Evolutionary conservation across 2,797 vertebrate genomes (phyloP).

Genomic region (Taenioides sp.): DNA sequence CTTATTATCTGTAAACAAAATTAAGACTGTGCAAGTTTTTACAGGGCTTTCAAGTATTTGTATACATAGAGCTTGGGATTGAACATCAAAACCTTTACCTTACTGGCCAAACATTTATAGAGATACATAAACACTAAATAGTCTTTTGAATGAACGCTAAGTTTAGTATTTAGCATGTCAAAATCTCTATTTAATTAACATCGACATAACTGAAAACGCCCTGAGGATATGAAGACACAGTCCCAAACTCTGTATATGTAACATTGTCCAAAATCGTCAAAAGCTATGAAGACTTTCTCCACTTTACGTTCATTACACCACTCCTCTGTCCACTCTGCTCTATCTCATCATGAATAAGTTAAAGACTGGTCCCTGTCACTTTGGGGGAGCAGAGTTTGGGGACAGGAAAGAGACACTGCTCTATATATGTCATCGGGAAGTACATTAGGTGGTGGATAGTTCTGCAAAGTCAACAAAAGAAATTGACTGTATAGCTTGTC

Average conservation of each 20-base stretch:
- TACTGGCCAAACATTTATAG: no score
- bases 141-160: no score
- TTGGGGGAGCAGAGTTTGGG: conserved; percentile 52
- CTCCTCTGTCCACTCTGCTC: background rate
- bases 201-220: no score
- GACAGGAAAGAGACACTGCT: conserved; percentile 49
- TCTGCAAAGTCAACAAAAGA: background rate
- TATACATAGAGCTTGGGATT: background rate
- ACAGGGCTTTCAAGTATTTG: background rate
- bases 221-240: no score
- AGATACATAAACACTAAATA: no score
- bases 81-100: no score
- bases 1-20: no score
- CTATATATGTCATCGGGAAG: conserved; percentile 50
- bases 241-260: background rate
- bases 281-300: background rate
- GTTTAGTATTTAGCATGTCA: no score
- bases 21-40: background rate
- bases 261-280: background rate
- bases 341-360: conserved; percentile 57
- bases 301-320: conserved; percentile 11
- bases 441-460: background rate
- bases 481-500: background rate
- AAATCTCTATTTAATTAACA: no score
- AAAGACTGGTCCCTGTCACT: conserved; percentile 43